Base-by-base conservation (phyloP, 2,113 vertebrate species). In the Nerophis ophidion region DNA sequence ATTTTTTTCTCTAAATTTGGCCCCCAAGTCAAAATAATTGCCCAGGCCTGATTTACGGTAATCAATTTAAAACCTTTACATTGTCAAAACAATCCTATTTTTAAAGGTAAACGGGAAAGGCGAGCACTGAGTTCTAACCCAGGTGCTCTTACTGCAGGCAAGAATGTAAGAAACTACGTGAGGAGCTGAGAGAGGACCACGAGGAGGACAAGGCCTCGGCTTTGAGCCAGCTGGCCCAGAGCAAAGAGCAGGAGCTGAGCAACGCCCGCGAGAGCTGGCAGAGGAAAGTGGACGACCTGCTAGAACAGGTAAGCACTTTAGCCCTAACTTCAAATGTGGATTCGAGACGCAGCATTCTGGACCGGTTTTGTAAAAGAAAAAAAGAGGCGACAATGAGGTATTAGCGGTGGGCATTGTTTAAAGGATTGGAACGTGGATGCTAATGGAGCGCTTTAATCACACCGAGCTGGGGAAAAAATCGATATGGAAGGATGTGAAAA, bases 201-300 rank as follows among this genome's bases (percentile, higher is more conserved):
- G 93, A 93, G 75, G 95, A 98, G 59, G 92, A 96, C 82, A 98
- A 97, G 78, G 91, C 90, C 44, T 78, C 89, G 10, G 93, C 94
- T 1, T 86, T 99, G 85, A 80, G 87, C 77, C 95, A 98, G 76
- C 87, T 98, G 75, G 76, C 93, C 8, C 94, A 94, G 15, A 89
- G 86, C 75, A 99, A 98, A 75, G 95, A 99, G 70, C 90, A 94
- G 63, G 96, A 99, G 60, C 90, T 95, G 88, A 87, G 85, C 75
- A 90, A 82, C 15, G 94, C 94, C 73, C 87, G 93, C 38, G 96
- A 98, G 77, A 92, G 92, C 67, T 99, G 97, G 95, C 96, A 99
- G 86, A 93, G 94, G 81, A 97, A 97, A 75, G 94, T 98, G n/a
- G 96, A 99, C 85, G 97, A 99, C 86, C 94, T 99, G 59, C 89